Evolutionary conservation across 2,888 invertebrate species (phyloP).

Genomic region (Stramonita haemastoma): DNA sequence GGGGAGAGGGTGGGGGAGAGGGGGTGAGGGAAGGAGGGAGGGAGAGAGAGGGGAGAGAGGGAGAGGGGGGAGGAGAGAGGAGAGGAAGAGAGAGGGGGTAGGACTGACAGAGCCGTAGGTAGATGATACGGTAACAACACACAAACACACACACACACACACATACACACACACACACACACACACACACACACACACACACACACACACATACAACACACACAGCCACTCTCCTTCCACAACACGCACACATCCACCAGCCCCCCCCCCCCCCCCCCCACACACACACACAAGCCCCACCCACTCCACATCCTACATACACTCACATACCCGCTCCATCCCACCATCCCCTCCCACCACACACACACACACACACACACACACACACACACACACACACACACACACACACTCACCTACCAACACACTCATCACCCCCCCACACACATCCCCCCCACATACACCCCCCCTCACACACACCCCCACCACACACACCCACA

Average conservation of each 20-base stretch:
- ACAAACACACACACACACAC: no score
- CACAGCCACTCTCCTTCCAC: not conserved
- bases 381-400: conserved; percentile 5
- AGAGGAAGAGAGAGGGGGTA: no score
- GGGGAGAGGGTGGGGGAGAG: no score
- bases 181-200: not conserved
- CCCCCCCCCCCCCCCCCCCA: not conserved
- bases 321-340: not conserved
- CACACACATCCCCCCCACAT: not conserved
- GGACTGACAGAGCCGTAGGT: no score
- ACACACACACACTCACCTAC: not conserved
- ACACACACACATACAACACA: not conserved
- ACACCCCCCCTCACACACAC: not conserved
- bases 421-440: no score
- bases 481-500: not conserved
- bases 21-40: no score
- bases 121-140: no score
- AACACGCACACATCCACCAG: no score
- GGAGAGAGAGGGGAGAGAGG: no score
- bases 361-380: not conserved
- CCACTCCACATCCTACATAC: not conserved
- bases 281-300: not conserved
- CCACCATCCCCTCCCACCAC: not conserved
- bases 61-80: no score
- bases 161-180: not conserved